Percentiles rank a stretch among this genome's conserved stretches.
These are phyloP conservation scores for Tribolium freemani DNA, from an alignment of 2,888 invertebrate species.

Conservation along the genomic window DNA sequence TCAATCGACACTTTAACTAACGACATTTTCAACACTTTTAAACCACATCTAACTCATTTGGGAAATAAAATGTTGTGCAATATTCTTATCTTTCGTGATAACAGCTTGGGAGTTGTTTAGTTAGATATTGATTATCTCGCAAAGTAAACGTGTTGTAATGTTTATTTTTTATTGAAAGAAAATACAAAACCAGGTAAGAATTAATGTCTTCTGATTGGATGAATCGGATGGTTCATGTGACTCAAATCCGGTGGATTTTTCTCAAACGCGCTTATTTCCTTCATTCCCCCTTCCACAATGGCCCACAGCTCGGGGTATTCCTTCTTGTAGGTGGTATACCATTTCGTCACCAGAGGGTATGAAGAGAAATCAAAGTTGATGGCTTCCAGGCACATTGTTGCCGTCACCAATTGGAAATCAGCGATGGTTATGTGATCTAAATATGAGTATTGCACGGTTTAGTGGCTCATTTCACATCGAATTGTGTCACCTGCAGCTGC, in stretches of 20 bases:
- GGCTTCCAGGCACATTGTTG: conserved; percentile 81
- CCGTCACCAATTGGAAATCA: conserved; percentile 79
- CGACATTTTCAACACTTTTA: conserved; percentile 42
- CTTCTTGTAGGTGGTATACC: conserved; percentile 80
- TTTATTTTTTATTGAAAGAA: conserved; percentile 14
- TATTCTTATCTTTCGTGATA: conserved; percentile 40
- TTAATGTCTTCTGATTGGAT: conserved; percentile 68
- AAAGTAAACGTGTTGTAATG: conserved; percentile 30
- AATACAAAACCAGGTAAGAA: conserved; percentile 12
- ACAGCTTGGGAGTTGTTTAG: conserved; percentile 34
- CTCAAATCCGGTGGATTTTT: conserved; percentile 82
- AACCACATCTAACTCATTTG: conserved; percentile 15
- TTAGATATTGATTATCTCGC: conserved; percentile 38
- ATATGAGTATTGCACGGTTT: neutral
- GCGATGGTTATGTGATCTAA: conserved; percentile 80
- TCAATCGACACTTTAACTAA: conserved; percentile 60
- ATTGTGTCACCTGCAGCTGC: conserved; percentile 72
- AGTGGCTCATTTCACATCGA: neutral
- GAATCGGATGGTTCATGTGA: conserved; percentile 80
- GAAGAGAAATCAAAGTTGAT: conserved; percentile 76
- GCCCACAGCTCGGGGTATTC: conserved; percentile 80
- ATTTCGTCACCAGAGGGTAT: conserved; percentile 74
- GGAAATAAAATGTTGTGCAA: conserved; percentile 28
- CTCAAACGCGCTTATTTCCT: conserved; percentile 77
- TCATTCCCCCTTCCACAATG: conserved; percentile 78